Evolutionary conservation across 2,888 invertebrate species (phyloP).

Genomic region (Eupithecia exiguata): DNA sequence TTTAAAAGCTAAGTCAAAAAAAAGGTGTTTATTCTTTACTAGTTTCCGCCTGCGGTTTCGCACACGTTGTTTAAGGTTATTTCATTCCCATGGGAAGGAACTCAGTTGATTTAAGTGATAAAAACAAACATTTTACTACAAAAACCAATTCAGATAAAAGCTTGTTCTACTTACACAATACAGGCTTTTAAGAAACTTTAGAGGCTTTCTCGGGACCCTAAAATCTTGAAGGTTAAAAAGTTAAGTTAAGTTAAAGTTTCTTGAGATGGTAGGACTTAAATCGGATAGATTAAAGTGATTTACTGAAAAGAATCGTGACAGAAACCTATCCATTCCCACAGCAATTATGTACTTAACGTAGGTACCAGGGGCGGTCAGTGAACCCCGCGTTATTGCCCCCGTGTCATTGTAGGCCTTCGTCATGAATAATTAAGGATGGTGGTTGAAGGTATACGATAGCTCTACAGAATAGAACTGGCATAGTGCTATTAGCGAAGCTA

Average conservation of each 20-base stretch:
- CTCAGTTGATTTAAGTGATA: too few relatives aligned
- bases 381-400: constrained; percentile 58
- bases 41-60: too few relatives aligned
- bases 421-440: constrained; percentile 19
- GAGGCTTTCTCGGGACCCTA: background rate
- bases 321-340: constrained; percentile 61
- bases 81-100: too few relatives aligned
- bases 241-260: too few relatives aligned
- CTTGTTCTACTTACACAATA: background rate
- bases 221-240: background rate
- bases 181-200: background rate
- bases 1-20: too few relatives aligned
- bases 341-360: constrained; percentile 65
- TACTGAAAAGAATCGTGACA: constrained; percentile 30
- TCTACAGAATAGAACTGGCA: background rate
- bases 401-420: constrained; percentile 42
- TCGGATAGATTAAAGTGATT: constrained; percentile 25
- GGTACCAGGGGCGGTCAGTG: constrained; percentile 71
- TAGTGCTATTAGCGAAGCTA: background rate
- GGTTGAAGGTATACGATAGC: background rate
- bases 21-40: too few relatives aligned
- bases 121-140: too few relatives aligned
- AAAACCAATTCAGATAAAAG: background rate
- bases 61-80: too few relatives aligned
- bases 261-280: background rate